These are phyloP conservation scores for Yponomeuta plumbellus DNA, from an alignment of 2,888 invertebrate species.

Conservation along the genomic window DNA sequence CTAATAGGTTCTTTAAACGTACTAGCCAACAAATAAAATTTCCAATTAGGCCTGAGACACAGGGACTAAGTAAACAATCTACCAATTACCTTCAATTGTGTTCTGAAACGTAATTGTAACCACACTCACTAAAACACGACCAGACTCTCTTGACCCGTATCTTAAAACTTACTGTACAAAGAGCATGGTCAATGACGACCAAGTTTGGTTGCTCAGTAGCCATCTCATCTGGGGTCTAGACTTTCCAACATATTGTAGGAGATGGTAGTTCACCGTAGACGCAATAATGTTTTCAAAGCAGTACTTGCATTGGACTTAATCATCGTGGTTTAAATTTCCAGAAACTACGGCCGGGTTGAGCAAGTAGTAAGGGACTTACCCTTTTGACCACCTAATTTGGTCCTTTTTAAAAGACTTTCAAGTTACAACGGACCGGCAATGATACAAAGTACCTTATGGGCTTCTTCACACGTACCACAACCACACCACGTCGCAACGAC, in stretches of 20 bases:
- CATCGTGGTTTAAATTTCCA: slow-evolving; percentile 8
- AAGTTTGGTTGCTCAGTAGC: background rate
- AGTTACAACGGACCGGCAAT: no score
- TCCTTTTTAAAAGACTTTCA: background rate
- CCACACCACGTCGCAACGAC: no score
- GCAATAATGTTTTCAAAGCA: background rate
- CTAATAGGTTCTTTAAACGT: background rate
- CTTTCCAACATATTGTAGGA: background rate
- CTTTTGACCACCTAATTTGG: background rate
- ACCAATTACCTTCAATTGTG: background rate
- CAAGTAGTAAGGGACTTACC: background rate
- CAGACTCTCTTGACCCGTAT: background rate
- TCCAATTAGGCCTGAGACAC: background rate
- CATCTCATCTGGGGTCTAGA: background rate
- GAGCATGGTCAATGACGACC: background rate
- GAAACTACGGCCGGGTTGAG: background rate
- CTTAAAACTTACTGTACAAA: background rate
- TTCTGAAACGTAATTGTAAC: background rate
- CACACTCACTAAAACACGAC: background rate
- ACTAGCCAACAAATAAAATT: background rate
- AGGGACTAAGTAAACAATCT: background rate
- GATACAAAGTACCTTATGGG: no score
- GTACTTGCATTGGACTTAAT: slow-evolving; percentile 1
- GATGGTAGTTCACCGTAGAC: background rate
- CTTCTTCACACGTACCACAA: no score